phyloP scores from a whole-genome alignment of 2,797 vertebrate genomes.

The Nasua narica region DNA sequence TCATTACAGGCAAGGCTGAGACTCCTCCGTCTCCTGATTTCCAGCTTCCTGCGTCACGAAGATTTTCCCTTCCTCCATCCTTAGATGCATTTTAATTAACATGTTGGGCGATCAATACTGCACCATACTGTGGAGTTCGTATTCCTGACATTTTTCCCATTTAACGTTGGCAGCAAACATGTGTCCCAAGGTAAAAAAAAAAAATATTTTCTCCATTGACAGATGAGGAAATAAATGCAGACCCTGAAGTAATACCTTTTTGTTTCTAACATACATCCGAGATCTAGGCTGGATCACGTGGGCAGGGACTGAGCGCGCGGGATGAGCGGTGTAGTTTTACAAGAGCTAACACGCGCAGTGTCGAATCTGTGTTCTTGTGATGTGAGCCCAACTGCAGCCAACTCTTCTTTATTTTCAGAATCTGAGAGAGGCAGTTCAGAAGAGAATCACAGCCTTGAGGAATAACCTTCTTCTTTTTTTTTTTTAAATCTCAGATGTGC shows the following conservation, averaged over 20 bases:
- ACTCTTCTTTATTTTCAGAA: background rate
- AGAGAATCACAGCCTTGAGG: background rate
- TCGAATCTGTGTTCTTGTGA: background rate
- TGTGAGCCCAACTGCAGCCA: background rate
- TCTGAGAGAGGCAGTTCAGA: background rate
- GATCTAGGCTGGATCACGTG: background rate
- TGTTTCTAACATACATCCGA: background rate
- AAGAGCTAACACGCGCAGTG: background rate
- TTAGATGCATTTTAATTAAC: background rate
- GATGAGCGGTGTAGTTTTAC: background rate
- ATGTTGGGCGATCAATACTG: background rate
- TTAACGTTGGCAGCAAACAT: background rate
- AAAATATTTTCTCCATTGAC: background rate
- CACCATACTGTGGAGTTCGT: background rate
- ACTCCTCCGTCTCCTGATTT: background rate
- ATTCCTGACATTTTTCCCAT: background rate
- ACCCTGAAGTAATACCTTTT: background rate
- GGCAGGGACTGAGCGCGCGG: background rate
- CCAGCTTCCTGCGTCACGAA: background rate
- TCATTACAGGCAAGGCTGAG: background rate
- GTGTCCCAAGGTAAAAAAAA: background rate
- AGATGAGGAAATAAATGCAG: background rate
- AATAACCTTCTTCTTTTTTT: background rate
- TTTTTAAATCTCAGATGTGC: background rate
- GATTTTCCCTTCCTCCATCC: background rate